Evolutionary conservation across 2,888 invertebrate species (phyloP), one percentile per base, ranked within the genome.

Genomic region (Loripinus fragilis): DNA sequence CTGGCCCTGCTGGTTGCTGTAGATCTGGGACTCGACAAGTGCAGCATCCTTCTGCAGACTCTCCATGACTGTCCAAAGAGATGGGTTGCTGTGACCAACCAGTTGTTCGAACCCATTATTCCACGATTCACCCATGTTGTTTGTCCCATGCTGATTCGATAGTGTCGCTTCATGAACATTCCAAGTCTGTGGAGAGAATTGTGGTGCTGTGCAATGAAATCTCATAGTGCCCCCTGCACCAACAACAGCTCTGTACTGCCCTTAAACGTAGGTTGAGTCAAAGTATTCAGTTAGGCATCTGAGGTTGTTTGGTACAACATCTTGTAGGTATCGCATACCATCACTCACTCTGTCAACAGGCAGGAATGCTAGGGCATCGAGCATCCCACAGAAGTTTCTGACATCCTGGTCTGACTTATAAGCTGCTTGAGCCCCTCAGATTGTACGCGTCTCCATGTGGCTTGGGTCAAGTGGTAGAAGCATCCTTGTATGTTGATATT

Each of bases 281-380:
- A 42, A 42, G 42, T 42, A 42, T 8, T 8, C 17, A 42, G 17
- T 8, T 8, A 42, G 12, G 12, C 17, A 8, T 42, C 12, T 17
- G 12, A 42, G 17, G 17, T 8, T 8, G 12, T 42, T 17, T 42
- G 42, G 42, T 42, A 42, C 42, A 12, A 12, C 42, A 42, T 8
- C 17, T 17, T 42, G 8, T 17, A 42, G 42, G 42, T 12, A 12
- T 12, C 17, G 12, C 30, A 38, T 33, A 10, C 66, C 66, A 35
- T 12, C 15, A 35, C n/a, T n/a, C 2, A 66, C 66, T 38, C 38
- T 23, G 15, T 12, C 35, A 3, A 38, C 17, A 20, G 66, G 15
- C 5, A 66, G 38, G 38, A 66, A 66, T 38, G 66, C 66, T n/a
- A 66, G n/a, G n/a, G 3, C 66, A 66, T 66, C 66, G 20, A 66